Percentiles rank a stretch among this genome's conserved stretches.
These are phyloP conservation scores for Epizoanthus fatuus DNA, from an alignment of 92 coral and sea anemone species.

Conservation along the genomic window DNA sequence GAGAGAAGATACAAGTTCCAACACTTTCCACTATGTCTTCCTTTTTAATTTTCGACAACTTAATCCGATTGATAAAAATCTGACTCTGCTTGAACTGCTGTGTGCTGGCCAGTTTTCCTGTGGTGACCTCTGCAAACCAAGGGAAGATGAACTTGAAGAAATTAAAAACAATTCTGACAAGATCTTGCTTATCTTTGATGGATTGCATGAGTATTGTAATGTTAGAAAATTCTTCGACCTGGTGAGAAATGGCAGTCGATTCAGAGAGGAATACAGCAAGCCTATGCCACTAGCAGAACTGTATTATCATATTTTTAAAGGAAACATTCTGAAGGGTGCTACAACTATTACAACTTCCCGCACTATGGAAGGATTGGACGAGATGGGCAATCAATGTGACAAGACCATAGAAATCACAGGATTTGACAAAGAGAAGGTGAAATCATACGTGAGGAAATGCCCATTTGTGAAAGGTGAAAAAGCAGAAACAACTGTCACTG, in stretches of 20 bases:
- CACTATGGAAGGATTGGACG: conserved; percentile 19
- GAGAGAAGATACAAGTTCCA: not conserved
- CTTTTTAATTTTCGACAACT: conserved; percentile 36
- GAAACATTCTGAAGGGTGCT: conserved; percentile 33
- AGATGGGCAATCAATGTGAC: conserved; percentile 24
- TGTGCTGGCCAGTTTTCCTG: conserved; percentile 46
- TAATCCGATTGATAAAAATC: conserved; percentile 18
- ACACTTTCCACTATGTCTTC: conserved; percentile 29
- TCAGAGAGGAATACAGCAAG: conserved; percentile 42
- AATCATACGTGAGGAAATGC: conserved; percentile 22
- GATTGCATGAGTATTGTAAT: conserved; percentile 29
- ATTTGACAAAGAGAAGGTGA: conserved; percentile 28
- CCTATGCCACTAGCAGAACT: conserved; percentile 45
- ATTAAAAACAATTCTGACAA: conserved; percentile 12
- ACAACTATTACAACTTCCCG: conserved; percentile 38
- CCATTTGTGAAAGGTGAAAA: conserved; percentile 10
- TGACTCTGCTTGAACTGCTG: conserved; percentile 33
- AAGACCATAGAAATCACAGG: conserved; percentile 27
- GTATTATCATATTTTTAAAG: conserved; percentile 39
- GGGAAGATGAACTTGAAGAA: conserved; percentile 43
- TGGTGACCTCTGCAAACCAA: conserved; percentile 35
- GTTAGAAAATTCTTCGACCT: conserved; percentile 30
- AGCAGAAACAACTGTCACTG: conserved; percentile 6
- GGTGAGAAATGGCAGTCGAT: conserved; percentile 44
- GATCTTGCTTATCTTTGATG: conserved; percentile 41